A percentile compares a stretch with the other conserved stretches of the same genome.
These are phyloP conservation scores for Rutilus rutilus DNA, from an alignment of 2,113 vertebrate species.

Conservation along the genomic window DNA sequence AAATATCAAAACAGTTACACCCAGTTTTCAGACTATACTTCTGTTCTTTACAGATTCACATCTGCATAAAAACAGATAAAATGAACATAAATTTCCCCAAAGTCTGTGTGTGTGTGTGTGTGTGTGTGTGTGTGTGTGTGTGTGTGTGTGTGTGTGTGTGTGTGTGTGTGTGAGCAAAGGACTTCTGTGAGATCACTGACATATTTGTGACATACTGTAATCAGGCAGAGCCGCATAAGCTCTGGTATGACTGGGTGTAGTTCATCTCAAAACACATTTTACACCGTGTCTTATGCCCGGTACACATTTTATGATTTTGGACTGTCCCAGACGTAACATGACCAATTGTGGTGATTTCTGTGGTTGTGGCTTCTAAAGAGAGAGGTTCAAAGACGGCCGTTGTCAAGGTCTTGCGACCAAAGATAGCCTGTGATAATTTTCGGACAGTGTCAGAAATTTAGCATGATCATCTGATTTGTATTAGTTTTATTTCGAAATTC, in stretches of 20 bases:
- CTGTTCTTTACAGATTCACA: background rate
- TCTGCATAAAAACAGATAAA: background rate
- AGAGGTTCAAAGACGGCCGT: too few species aligned
- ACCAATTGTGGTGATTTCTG: too few species aligned
- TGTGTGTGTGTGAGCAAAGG: background rate
- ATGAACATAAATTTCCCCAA: background rate
- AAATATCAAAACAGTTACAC: constrained; percentile 30
- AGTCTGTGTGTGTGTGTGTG: background rate
- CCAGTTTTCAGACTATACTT: background rate
- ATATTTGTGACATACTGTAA: constrained; percentile 23
- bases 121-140: background rate
- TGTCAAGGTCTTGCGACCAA: too few species aligned
- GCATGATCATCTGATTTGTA: too few species aligned
- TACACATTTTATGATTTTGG: too few species aligned
- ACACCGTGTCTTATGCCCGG: too few species aligned
- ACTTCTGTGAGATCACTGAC: constrained; percentile 28
- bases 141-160: constrained; percentile 22
- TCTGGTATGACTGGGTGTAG: constrained; percentile 35
- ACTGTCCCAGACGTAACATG: too few species aligned
- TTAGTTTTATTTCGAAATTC: too few species aligned
- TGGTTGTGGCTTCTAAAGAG: too few species aligned
- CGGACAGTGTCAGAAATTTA: too few species aligned
- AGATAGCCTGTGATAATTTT: too few species aligned
- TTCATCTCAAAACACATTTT: constrained; percentile 7
- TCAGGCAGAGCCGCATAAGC: background rate